phyloP scores from a whole-genome alignment of 2,113 vertebrate species.

The Phrynosoma platyrhinos region DNA sequence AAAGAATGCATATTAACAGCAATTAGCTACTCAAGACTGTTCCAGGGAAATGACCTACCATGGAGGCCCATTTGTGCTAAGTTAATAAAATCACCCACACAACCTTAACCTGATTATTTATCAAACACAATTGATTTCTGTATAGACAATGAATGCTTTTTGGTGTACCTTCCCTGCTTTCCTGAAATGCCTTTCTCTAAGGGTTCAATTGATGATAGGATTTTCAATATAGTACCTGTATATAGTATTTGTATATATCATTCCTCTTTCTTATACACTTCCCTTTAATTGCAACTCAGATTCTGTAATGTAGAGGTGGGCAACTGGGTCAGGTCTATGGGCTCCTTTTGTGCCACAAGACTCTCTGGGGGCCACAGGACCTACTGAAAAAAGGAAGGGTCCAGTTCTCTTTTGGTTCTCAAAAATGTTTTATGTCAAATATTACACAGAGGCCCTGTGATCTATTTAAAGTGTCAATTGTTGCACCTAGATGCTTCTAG shows the following conservation, averaged over 20 bases:
- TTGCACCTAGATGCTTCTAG: too few species aligned
- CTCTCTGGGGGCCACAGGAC: too few species aligned
- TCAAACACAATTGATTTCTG: background rate
- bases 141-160: slow-evolving; percentile 32
- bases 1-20: slow-evolving; percentile 35
- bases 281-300: background rate
- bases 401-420: too few species aligned
- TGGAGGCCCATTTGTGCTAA: slow-evolving; percentile 37
- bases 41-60: slow-evolving; percentile 39
- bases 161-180: slow-evolving; percentile 16
- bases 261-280: background rate
- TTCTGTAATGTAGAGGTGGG: too few species aligned
- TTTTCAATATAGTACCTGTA: background rate
- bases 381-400: too few species aligned
- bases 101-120: slow-evolving; percentile 43
- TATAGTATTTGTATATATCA: background rate
- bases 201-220: background rate
- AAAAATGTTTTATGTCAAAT: too few species aligned
- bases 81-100: slow-evolving; percentile 39
- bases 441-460: too few species aligned
- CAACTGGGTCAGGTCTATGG: background rate
- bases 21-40: slow-evolving; percentile 33
- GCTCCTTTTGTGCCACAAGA: too few species aligned
- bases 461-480: too few species aligned
- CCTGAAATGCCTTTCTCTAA: background rate